phyloP scores from a whole-genome alignment of 2,113 vertebrate species.

The Apaloderma vittatum region DNA sequence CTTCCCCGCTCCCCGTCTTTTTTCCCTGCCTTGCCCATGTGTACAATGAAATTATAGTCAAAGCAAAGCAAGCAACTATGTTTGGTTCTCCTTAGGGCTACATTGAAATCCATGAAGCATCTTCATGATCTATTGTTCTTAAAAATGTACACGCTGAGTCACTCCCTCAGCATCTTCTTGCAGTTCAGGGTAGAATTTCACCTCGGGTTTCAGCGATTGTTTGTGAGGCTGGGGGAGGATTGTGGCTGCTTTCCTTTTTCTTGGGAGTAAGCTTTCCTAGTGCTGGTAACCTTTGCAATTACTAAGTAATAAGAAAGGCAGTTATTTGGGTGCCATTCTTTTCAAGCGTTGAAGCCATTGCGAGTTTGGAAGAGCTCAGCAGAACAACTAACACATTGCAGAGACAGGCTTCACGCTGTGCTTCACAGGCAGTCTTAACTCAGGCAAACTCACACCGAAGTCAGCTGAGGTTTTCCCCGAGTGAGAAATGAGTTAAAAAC shows the following conservation, averaged over 20 bases:
- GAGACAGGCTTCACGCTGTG: not conserved
- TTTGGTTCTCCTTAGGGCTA: constrained; percentile 24
- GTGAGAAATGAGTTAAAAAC: constrained; percentile 59
- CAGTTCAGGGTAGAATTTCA: constrained; percentile 12
- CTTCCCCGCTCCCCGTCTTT: not conserved
- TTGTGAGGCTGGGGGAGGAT: not conserved
- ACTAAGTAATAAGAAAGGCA: not conserved
- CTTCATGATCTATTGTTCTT: constrained; percentile 52
- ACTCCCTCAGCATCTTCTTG: constrained; percentile 13
- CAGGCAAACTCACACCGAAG: not conserved
- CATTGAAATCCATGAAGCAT: constrained; percentile 47
- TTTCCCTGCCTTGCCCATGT: not conserved
- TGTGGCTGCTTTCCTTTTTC: not conserved
- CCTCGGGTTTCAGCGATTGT: not conserved
- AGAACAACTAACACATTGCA: not conserved
- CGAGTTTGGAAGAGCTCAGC: not conserved
- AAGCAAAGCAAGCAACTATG: constrained; percentile 20
- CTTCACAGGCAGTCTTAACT: not conserved
- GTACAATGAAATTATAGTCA: not conserved
- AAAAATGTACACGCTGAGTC: constrained; percentile 42
- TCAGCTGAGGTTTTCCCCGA: constrained; percentile 29
- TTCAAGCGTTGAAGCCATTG: not conserved
- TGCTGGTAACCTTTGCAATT: not conserved
- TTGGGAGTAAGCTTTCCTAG: not conserved
- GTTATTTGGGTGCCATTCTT: not conserved